A percentile compares a stretch with the other conserved stretches of the same genome.
Evolutionary conservation across 2,797 vertebrate genomes (phyloP).

Genomic region (Ctenopoma kingsleyae): DNA sequence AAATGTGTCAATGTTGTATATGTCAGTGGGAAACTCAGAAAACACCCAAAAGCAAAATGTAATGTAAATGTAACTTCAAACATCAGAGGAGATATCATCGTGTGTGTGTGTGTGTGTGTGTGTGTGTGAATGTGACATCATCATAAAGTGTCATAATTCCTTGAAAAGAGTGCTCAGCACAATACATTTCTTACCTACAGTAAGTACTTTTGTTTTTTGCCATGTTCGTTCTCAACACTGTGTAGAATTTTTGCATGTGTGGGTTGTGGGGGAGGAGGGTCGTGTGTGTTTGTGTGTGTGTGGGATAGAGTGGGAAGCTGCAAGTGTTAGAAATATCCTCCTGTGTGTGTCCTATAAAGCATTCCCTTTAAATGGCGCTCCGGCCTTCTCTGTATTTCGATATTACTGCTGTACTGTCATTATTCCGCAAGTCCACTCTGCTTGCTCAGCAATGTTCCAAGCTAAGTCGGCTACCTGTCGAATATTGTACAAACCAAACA

Average conservation of each 20-base stretch:
- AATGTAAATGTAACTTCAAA: too few species aligned
- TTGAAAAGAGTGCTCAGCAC: conserved; percentile 1
- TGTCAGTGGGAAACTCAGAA: too few species aligned
- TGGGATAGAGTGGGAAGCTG: conserved; percentile 4
- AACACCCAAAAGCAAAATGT: too few species aligned
- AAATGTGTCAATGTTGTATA: too few species aligned
- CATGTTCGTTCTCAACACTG: not conserved
- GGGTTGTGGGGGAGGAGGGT: not conserved
- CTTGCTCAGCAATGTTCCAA: conserved; percentile 57
- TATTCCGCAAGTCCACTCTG: conserved; percentile 30
- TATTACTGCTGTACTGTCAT: conserved; percentile 23
- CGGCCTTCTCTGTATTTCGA: conserved; percentile 24
- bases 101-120: too few species aligned
- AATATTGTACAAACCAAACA: conserved; percentile 30
- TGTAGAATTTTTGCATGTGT: not conserved
- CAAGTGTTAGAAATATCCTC: conserved; percentile 12
- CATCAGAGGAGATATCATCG: too few species aligned
- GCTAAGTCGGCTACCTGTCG: conserved; percentile 46
- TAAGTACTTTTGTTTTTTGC: not conserved
- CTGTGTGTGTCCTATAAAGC: conserved; percentile 5
- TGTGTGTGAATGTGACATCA: too few species aligned
- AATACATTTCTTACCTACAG: not conserved
- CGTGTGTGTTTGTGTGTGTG: not conserved
- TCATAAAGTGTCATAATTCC: too few species aligned
- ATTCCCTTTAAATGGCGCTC: conserved; percentile 23